A percentile compares a stretch with the other conserved stretches of the same genome.
Conservation (phyloP, 2,888 invertebrate genomes). For the Pseudanteris insignis region DNA sequence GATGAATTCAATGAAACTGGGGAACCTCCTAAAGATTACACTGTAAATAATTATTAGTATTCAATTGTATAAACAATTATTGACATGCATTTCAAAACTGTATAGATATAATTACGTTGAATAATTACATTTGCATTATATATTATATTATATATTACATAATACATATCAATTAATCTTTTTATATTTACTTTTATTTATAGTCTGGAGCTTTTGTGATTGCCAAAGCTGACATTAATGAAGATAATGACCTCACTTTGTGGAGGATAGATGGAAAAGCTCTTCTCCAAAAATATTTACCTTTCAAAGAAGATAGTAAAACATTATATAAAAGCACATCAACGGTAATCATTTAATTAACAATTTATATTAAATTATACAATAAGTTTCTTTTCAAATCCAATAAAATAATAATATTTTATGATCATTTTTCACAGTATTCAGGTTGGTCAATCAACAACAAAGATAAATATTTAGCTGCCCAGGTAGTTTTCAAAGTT, state of each 20-base stretch:
- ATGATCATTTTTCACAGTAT: conserved; percentile 61
- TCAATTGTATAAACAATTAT: conserved; percentile 5
- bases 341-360: too few relatives aligned
- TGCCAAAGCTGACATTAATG: conserved; percentile 69
- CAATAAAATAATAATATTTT: too few relatives aligned
- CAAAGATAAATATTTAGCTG: conserved; percentile 68
- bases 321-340: conserved; percentile 69
- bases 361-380: too few relatives aligned
- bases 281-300: conserved; percentile 71
- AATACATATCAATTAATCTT: too few relatives aligned
- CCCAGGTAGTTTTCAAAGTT: conserved; percentile 67
- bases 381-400: too few relatives aligned
- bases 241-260: conserved; percentile 68
- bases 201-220: conserved; percentile 72
- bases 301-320: conserved; percentile 68
- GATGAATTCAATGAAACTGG: conserved; percentile 61
- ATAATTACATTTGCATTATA: too few relatives aligned
- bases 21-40: conserved; percentile 63
- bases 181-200: conserved; percentile 34
- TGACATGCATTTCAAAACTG: too few relatives aligned
- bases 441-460: conserved; percentile 68
- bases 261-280: conserved; percentile 73
- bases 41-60: too few relatives aligned
- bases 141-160: too few relatives aligned
- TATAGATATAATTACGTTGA: too few relatives aligned